Evolutionary conservation across 2,797 vertebrate species (phyloP), one percentile per base, ranked within the genome.

Genomic region (Mergus octosetaceus): DNA sequence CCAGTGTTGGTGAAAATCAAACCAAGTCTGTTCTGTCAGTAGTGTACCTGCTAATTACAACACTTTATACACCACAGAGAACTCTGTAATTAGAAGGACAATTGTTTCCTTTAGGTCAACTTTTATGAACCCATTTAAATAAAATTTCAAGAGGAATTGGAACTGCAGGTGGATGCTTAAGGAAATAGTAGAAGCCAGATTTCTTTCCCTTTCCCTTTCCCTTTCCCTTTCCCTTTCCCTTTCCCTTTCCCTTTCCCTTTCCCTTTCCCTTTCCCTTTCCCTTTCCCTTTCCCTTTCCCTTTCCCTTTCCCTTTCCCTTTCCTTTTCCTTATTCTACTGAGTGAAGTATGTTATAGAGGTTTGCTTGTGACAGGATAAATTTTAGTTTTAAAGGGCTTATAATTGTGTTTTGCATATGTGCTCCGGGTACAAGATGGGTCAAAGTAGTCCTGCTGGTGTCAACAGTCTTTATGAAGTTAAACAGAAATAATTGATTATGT

Each of bases 41-140:
- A 58, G 9, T 18, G 3, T 58, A 87, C n/a, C 36, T 58, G 11
- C 38, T 65, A 71, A 39, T 84, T 66, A 22, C 11, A 66, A 8
- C 19, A 78, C 77, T 72, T 78, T 47, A 41, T 60, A 25, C 16
- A 65, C 17, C 58, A 69, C 12, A 47, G 20, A 73, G 70, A 53
- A 43, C 0, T 14, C 43, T 93, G 28, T 28, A 5, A 69, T 65
- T 57, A 85, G 73, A 89, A 86, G 69, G 78, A 90, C 72, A 71
- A 22, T 12, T 41, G 7, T 87, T 88, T 90, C 62, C 75, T 95
- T 87, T 43, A 64, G 60, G 56, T 80, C 18, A 36, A 19, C 49
- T 91, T 89, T 88, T 88, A 58, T 69, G n/a, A 95, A 88, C 25
- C 10, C 19, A 54, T 75, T 96, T 95, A 80, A 94, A 88, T 91